Percentiles rank a stretch among this genome's conserved stretches.
phyloP scores from a whole-genome alignment of 2,888 invertebrate genomes.

The Gerosis bhagava region DNA sequence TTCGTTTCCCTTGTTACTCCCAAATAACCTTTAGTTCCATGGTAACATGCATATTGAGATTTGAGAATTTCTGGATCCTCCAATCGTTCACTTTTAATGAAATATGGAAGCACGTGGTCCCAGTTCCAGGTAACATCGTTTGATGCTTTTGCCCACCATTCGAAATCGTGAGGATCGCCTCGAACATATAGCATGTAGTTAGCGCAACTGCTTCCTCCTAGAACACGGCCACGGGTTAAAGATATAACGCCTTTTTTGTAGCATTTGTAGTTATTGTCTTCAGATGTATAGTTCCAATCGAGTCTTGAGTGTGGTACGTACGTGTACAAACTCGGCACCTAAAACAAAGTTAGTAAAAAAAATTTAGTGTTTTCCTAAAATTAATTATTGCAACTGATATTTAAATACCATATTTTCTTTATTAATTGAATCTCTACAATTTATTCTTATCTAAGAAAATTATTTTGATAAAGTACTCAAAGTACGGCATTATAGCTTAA shows the following conservation, averaged over 20 bases:
- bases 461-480: no score
- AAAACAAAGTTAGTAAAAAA: no score
- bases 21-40: slow-evolving; percentile 60
- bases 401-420: no score
- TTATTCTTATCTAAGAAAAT: no score
- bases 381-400: no score
- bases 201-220: slow-evolving; percentile 78
- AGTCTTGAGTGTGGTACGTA: slow-evolving; percentile 29
- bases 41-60: slow-evolving; percentile 38
- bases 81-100: slow-evolving; percentile 68
- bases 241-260: slow-evolving; percentile 8
- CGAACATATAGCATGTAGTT: slow-evolving; percentile 78
- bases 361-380: no score
- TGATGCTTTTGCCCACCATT: slow-evolving; percentile 65
- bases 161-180: slow-evolving; percentile 67
- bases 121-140: slow-evolving; percentile 79
- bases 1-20: slow-evolving; percentile 48
- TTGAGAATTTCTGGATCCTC: slow-evolving; percentile 33
- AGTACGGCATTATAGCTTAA: no score
- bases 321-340: slow-evolving; percentile 39
- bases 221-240: slow-evolving; percentile 21
- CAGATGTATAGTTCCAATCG: slow-evolving; percentile 40
- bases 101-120: slow-evolving; percentile 66
- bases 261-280: slow-evolving; percentile 34
- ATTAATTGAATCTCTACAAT: no score